Evolutionary conservation across 2,888 invertebrate genomes (phyloP).

Genomic region (Drymonia ruficornis): DNA sequence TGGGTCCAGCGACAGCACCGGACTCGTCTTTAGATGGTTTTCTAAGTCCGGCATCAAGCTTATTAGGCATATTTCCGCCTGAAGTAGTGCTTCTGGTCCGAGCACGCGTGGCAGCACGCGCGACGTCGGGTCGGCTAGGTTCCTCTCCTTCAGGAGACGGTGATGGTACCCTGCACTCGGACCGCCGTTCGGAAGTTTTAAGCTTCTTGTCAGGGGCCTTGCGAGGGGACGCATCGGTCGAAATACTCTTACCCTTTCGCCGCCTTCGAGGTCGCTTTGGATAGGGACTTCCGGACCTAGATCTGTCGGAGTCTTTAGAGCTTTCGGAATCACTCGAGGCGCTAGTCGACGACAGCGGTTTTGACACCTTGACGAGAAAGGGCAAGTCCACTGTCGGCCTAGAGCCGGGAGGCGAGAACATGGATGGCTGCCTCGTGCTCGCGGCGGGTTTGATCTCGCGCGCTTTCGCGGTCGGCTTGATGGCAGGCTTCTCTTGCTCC

Average conservation of each 20-base stretch:
- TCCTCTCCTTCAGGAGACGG: slow-evolving; percentile 91
- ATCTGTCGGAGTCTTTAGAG: slow-evolving; percentile 69
- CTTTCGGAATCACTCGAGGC: slow-evolving; percentile 86
- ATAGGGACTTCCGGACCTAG: slow-evolving; percentile 70
- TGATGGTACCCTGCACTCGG: slow-evolving; percentile 89
- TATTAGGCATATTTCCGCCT: slow-evolving; percentile 87
- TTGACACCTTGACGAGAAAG: slow-evolving; percentile 92
- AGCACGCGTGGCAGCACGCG: slow-evolving; percentile 85
- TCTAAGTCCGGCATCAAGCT: slow-evolving; percentile 82
- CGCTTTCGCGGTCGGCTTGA: slow-evolving; percentile 73
- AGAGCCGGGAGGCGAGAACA: slow-evolving; percentile 77
- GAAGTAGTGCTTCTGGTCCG: slow-evolving; percentile 88
- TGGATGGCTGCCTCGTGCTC: slow-evolving; percentile 60
- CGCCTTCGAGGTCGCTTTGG: slow-evolving; percentile 75
- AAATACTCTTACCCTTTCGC: slow-evolving; percentile 68
- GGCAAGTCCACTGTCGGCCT: slow-evolving; percentile 88
- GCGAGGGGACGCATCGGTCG: slow-evolving; percentile 73
- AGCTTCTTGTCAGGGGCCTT: slow-evolving; percentile 92
- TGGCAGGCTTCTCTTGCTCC: slow-evolving; percentile 69
- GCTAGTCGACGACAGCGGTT: slow-evolving; percentile 86
- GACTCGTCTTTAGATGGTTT: slow-evolving; percentile 76
- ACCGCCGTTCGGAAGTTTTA: slow-evolving; percentile 93
- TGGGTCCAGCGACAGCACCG: slow-evolving; percentile 61
- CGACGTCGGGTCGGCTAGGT: slow-evolving; percentile 79
- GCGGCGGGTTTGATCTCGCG: slow-evolving; percentile 71